Evolutionary conservation across 2,113 vertebrate species (phyloP).

Genomic region (Sciurus niger): DNA sequence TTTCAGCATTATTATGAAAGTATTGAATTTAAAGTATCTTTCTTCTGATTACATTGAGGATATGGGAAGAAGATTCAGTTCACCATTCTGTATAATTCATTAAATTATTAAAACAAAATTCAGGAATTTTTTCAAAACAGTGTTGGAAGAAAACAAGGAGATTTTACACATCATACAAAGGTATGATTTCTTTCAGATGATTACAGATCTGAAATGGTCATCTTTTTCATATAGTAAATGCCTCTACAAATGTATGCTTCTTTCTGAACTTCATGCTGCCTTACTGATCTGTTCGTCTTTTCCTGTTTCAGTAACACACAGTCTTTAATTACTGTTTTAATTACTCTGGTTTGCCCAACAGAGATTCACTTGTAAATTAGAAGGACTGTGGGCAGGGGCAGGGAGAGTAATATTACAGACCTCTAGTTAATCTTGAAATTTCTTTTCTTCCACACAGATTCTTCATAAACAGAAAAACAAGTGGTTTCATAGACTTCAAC

Average conservation of each 20-base stretch:
- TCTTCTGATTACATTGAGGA: conserved; percentile 18
- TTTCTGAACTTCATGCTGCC: conserved; percentile 11
- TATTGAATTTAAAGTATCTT: conserved; percentile 25
- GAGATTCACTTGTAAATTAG: background rate
- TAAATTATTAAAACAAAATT: conserved; percentile 17
- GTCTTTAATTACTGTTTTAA: background rate
- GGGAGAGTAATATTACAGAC: background rate
- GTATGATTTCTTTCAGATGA: background rate
- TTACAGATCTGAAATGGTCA: background rate
- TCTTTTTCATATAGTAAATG: background rate
- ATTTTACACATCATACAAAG: background rate
- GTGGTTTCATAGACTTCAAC: background rate
- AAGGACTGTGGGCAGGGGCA: background rate
- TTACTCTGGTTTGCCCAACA: background rate
- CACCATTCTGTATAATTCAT: background rate
- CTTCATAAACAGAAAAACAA: conserved; percentile 28
- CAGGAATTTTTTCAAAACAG: background rate
- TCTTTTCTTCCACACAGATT: background rate
- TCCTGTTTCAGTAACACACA: background rate
- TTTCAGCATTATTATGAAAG: background rate
- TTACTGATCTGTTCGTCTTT: background rate
- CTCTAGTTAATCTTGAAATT: background rate
- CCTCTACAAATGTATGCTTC: background rate
- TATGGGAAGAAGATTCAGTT: conserved; percentile 37
- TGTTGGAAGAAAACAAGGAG: background rate